These are phyloP conservation scores for Orchestes rusci DNA, from an alignment of 2,888 invertebrate species.

Conservation along the genomic window DNA sequence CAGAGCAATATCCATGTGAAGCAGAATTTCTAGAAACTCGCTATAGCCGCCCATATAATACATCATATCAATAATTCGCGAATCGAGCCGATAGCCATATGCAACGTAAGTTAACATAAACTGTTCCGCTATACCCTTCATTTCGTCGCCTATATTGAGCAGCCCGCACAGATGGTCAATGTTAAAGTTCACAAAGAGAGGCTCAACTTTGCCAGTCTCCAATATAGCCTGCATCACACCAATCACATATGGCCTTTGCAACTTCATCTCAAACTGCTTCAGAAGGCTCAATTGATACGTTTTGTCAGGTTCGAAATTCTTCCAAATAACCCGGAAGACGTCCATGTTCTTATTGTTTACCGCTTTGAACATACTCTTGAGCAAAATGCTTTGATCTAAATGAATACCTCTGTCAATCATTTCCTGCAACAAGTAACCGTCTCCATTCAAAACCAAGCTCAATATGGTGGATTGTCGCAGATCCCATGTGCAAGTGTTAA, in stretches of 20 bases:
- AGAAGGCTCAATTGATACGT: background rate
- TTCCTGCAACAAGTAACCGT: conserved; percentile 26
- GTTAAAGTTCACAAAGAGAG: conserved; percentile 22
- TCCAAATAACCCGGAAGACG: background rate
- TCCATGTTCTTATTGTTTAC: background rate
- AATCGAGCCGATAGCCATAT: conserved; percentile 20
- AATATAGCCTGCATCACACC: conserved; percentile 29
- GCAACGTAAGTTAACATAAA: too few relatives aligned
- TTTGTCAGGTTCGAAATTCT: background rate
- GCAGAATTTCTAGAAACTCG: conserved; percentile 24
- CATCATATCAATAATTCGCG: conserved; percentile 20
- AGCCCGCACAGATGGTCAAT: conserved; percentile 19
- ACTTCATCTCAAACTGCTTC: conserved; percentile 21
- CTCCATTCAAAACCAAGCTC: conserved; percentile 26
- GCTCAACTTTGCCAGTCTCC: conserved; percentile 27
- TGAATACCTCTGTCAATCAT: conserved; percentile 30
- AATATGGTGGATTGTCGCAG: conserved; percentile 28
- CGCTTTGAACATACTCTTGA: background rate
- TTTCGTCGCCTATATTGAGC: conserved; percentile 19
- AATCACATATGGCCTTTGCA: too few relatives aligned
- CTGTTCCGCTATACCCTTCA: conserved; percentile 24
- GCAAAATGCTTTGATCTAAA: conserved; percentile 23
- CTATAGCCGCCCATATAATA: conserved; percentile 24
- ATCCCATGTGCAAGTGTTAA: conserved; percentile 24
- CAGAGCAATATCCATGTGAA: conserved; percentile 27